Conservation (phyloP, 2,797 vertebrate species). For the Cyclura pinguis region DNA sequence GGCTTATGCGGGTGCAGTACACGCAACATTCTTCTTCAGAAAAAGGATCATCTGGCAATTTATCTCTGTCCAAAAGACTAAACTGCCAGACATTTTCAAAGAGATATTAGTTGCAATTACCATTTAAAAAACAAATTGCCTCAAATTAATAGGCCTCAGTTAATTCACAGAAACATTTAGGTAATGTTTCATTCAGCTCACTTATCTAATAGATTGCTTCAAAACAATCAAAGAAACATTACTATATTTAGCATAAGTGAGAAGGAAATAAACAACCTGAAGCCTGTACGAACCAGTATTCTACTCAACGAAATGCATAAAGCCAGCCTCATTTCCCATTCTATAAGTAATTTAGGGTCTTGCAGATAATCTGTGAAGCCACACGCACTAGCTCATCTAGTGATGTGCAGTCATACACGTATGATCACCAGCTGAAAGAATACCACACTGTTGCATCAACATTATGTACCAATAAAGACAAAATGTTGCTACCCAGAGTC, state of each 20-base stretch:
- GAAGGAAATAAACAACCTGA: slow-evolving; percentile 45
- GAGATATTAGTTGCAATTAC: not conserved
- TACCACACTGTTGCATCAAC: slow-evolving; percentile 67
- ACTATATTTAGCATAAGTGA: slow-evolving; percentile 34
- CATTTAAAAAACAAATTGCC: slow-evolving; percentile 60
- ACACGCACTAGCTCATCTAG: slow-evolving; percentile 74
- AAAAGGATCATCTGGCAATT: slow-evolving; percentile 7
- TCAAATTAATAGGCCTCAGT: slow-evolving; percentile 69
- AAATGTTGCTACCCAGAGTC: slow-evolving; percentile 60
- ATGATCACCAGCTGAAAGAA: slow-evolving; percentile 73
- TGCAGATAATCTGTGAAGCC: slow-evolving; percentile 72
- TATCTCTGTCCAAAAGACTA: not conserved
- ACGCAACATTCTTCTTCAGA: slow-evolving; percentile 64
- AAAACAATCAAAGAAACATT: slow-evolving; percentile 62
- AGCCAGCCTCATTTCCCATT: slow-evolving; percentile 76
- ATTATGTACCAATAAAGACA: slow-evolving; percentile 59
- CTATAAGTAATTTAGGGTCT: slow-evolving; percentile 65
- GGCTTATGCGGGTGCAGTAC: slow-evolving; percentile 19
- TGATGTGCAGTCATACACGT: slow-evolving; percentile 67
- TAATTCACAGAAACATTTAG: slow-evolving; percentile 10
- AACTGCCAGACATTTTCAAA: slow-evolving; percentile 38
- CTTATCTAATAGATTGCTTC: slow-evolving; percentile 36
- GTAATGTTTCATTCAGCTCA: slow-evolving; percentile 44
- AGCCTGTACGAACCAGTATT: slow-evolving; percentile 60
- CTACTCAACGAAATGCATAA: slow-evolving; percentile 72